Conservation (phyloP, 2,113 vertebrate genomes). For the Boulengeromyrus knoepffleri region DNA sequence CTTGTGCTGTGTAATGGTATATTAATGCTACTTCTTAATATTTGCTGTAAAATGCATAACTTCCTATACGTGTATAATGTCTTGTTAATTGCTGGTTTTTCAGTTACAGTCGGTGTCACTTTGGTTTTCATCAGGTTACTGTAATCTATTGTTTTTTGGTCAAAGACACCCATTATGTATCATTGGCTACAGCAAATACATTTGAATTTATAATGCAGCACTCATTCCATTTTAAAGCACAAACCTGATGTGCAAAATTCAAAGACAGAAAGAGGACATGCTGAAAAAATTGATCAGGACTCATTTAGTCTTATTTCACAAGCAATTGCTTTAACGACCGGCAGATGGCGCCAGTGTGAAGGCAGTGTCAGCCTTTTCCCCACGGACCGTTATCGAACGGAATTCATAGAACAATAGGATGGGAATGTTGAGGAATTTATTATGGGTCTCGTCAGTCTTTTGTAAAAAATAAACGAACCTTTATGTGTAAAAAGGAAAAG, state of each 20-base stretch:
- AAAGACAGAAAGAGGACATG: not conserved
- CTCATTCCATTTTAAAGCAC: not conserved
- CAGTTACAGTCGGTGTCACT: not conserved
- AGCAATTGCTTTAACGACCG: conserved; percentile 22
- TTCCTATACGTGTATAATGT: not conserved
- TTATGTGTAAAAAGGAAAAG: not conserved
- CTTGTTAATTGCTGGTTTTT: not conserved
- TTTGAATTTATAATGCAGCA: not conserved
- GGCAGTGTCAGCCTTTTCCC: conserved; percentile 13
- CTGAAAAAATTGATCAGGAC: not conserved
- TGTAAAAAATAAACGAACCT: not conserved
- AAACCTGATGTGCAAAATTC: not conserved
- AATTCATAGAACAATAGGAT: conserved; percentile 47
- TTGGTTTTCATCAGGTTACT: not conserved
- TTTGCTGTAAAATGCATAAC: not conserved
- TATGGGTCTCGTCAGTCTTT: not conserved
- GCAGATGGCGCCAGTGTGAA: conserved; percentile 38
- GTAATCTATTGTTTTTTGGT: not conserved
- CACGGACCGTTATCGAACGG: conserved; percentile 16
- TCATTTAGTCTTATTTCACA: not conserved
- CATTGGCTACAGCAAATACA: not conserved
- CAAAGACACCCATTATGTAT: not conserved
- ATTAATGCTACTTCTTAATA: not conserved
- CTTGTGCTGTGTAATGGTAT: not conserved
- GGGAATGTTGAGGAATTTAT: conserved; percentile 51